phyloP scores from a whole-genome alignment of 2,888 invertebrate species.

The Aplocera efformata region DNA sequence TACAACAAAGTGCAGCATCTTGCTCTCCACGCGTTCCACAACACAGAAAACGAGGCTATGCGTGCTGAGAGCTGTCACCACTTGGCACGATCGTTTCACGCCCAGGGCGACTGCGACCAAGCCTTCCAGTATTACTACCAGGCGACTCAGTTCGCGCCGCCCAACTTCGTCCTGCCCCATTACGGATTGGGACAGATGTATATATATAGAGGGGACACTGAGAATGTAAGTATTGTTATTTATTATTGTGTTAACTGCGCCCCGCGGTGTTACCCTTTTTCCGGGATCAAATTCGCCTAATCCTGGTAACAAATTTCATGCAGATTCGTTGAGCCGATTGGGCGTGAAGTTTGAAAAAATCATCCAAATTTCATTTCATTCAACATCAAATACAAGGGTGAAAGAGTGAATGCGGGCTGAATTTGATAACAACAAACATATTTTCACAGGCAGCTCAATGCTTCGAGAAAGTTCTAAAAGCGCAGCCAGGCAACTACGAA shows the following conservation, averaged over 20 bases:
- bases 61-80: constrained; percentile 99
- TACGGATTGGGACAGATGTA: constrained; percentile 99
- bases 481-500: constrained; percentile 98
- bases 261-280: too few relatives aligned
- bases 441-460: constrained; percentile 96
- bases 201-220: constrained; percentile 96
- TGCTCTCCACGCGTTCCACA: constrained; percentile 98
- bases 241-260: too few relatives aligned
- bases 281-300: too few relatives aligned
- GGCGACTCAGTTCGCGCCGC: constrained; percentile 97
- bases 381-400: too few relatives aligned
- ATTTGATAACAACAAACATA: too few relatives aligned
- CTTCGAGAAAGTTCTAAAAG: constrained; percentile 99
- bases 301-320: too few relatives aligned
- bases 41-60: constrained; percentile 99
- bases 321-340: too few relatives aligned
- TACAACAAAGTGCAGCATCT: constrained; percentile 97
- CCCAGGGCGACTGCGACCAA: constrained; percentile 96
- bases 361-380: too few relatives aligned
- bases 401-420: too few relatives aligned
- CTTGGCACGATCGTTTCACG: constrained; percentile 96
- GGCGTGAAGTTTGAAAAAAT: too few relatives aligned
- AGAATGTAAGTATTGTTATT: constrained; percentile 85
- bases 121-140: constrained; percentile 99
- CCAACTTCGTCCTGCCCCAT: constrained; percentile 97